phyloP scores from a whole-genome alignment of 2,797 vertebrate species.

The Kryptolebias ocellatus region DNA sequence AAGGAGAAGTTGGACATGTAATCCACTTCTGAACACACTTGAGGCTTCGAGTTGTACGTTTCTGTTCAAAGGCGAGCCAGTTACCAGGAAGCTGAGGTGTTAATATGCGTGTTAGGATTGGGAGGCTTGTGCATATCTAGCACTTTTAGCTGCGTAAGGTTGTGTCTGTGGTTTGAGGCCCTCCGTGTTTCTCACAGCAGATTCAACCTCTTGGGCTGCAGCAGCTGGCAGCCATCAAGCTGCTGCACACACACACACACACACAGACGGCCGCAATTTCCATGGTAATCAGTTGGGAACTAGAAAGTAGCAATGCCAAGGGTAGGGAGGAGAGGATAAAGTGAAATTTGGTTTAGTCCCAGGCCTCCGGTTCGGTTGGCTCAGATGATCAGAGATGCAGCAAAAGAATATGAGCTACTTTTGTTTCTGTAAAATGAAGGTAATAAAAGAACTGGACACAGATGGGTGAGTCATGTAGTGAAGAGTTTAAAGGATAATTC shows the following conservation, averaged over 20 bases:
- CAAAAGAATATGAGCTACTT: conserved; percentile 41
- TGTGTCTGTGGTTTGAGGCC: conserved; percentile 76
- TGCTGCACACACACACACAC: conserved; percentile 51
- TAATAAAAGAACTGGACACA: conserved; percentile 52
- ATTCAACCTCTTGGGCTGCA: conserved; percentile 73
- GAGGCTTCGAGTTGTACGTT: conserved; percentile 13
- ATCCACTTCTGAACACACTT: conserved; percentile 23
- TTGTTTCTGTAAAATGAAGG: conserved; percentile 43
- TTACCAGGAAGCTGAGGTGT: conserved; percentile 64
- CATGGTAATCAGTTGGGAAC: conserved; percentile 73
- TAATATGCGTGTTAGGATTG: conserved; percentile 67
- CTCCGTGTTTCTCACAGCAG: conserved; percentile 67
- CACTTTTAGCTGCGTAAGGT: conserved; percentile 70
- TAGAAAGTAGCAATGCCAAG: conserved; percentile 57
- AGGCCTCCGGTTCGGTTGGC: conserved; percentile 53
- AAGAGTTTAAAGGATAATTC: conserved; percentile 41
- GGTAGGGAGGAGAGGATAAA: conserved; percentile 34
- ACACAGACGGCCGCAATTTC: conserved; percentile 68
- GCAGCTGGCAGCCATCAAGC: conserved; percentile 79
- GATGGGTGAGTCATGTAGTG: conserved; percentile 36
- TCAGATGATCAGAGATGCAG: conserved; percentile 51
- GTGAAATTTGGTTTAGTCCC: conserved; percentile 44
- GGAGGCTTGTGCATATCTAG: conserved; percentile 61
- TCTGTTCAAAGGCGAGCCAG: conserved; percentile 30
- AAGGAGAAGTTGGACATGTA: conserved; percentile 30